A percentile compares a stretch with the other conserved stretches of the same genome.
These are phyloP conservation scores for Teleopsis dalmanni DNA, from an alignment of 1,140 invertebrate species.

Conservation along the genomic window DNA sequence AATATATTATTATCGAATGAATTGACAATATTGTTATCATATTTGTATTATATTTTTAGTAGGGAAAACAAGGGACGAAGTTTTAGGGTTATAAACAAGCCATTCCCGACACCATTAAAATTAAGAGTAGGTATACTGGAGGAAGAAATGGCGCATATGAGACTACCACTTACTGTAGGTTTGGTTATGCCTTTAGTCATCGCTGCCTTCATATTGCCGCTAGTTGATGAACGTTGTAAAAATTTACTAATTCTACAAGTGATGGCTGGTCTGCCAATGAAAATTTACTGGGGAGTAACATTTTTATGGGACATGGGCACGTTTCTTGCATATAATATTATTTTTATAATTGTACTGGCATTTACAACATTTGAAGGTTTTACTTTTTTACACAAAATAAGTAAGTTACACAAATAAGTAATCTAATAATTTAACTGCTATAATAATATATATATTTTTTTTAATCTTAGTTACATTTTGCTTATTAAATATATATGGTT, in stretches of 20 bases:
- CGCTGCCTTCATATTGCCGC: conserved; percentile 26
- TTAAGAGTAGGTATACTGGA: conserved; percentile 29
- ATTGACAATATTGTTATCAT: neutral
- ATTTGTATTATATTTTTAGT: conserved; percentile 1
- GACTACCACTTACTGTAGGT: conserved; percentile 23
- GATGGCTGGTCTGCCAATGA: conserved; percentile 23
- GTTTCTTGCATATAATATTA: conserved; percentile 22
- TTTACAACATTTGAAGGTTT: conserved; percentile 22
- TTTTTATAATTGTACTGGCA: conserved; percentile 25
- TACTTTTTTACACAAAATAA: conserved; percentile 18
- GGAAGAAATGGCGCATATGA: conserved; percentile 30
- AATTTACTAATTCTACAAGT: conserved; percentile 22
- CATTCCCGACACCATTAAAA: conserved; percentile 19
- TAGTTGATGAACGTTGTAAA: conserved; percentile 25
- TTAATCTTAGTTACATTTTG: conserved; percentile 16
- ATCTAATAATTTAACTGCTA: neutral
- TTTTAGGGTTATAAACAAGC: conserved; percentile 18
- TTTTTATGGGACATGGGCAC: conserved; percentile 31
- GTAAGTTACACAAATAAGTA: neutral
- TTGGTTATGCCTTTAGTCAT: conserved; percentile 26
- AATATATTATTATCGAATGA: neutral
- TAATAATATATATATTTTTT: neutral
- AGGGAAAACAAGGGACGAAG: too few species aligned
- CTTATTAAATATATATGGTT: conserved; percentile 20
- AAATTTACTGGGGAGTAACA: conserved; percentile 24